These are phyloP conservation scores for Drosophila trichaetosa DNA, from an alignment of 2,888 invertebrate genomes.

Conservation along the genomic window DNA sequence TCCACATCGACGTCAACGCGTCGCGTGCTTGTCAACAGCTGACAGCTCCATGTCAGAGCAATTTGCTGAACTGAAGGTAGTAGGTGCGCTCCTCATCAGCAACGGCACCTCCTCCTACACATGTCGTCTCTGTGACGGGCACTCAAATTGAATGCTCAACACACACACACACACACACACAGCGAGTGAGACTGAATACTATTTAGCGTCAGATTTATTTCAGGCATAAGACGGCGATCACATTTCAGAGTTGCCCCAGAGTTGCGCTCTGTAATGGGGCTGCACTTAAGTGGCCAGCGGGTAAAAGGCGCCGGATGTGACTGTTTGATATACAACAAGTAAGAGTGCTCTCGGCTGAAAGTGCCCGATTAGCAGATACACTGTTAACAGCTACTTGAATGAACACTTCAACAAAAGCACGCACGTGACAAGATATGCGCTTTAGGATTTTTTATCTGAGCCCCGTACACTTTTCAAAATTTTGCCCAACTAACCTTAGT, in stretches of 20 bases:
- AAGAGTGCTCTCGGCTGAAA: background rate
- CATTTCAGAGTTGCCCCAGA: conserved; percentile 73
- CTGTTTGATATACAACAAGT: conserved; percentile 12
- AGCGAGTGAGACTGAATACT: conserved; percentile 47
- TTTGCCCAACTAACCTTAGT: background rate
- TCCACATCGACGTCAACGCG: conserved; percentile 33
- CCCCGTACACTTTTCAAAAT: background rate
- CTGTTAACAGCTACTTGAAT: background rate
- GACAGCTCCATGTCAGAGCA: conserved; percentile 82
- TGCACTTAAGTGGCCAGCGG: conserved; percentile 67
- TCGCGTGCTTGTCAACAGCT: conserved; percentile 82
- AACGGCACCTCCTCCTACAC: conserved; percentile 32
- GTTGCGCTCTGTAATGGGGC: conserved; percentile 17
- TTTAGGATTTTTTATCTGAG: background rate
- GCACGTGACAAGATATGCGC: background rate
- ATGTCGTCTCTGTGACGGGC: conserved; percentile 64
- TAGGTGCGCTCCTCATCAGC: conserved; percentile 35
- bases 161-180: conserved; percentile 5
- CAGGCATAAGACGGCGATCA: conserved; percentile 83
- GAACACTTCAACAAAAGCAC: background rate
- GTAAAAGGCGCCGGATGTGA: conserved; percentile 69
- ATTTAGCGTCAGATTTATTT: conserved; percentile 76
- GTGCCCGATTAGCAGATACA: background rate
- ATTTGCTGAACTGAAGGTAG: conserved; percentile 73
- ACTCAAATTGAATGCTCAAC: conserved; percentile 70